Evolutionary conservation across 2,113 vertebrate species (phyloP).

Genomic region (Labeo catla): DNA sequence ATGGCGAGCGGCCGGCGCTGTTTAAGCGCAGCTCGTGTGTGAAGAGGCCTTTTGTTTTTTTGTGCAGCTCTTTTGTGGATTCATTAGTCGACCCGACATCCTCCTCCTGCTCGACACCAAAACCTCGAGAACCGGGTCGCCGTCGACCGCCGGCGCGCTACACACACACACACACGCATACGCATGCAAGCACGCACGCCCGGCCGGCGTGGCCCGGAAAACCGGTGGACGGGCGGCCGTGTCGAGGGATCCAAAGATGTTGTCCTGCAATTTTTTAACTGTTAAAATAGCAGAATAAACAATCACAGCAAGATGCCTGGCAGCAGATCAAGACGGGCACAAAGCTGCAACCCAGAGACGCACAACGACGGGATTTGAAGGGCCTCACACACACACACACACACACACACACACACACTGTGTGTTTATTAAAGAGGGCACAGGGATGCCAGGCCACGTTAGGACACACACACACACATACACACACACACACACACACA

Average conservation of each 20-base stretch:
- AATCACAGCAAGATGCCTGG: constrained; percentile 79
- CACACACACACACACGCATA: constrained; percentile 22
- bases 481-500: constrained; percentile 22
- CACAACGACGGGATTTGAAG: constrained; percentile 67
- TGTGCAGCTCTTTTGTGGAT: constrained; percentile 62
- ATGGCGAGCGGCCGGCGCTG: constrained; percentile 54
- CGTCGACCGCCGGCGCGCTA: neutral
- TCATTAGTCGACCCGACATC: constrained; percentile 58
- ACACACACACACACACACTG: constrained; percentile 62
- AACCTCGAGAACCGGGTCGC: constrained; percentile 15
- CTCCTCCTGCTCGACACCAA: neutral
- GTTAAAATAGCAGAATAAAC: constrained; percentile 72
- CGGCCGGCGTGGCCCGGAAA: neutral
- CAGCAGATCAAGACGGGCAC: constrained; percentile 77
- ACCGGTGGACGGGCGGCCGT: neutral
- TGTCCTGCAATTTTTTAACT: constrained; percentile 60
- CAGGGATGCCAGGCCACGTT: constrained; percentile 41
- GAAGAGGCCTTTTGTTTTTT: constrained; percentile 64
- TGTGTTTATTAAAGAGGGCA: constrained; percentile 59
- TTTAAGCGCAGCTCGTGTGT: constrained; percentile 51
- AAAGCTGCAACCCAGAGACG: constrained; percentile 71
- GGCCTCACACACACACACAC: constrained; percentile 68
- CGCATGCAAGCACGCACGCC: constrained; percentile 12
- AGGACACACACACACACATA: constrained; percentile 29
- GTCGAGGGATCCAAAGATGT: constrained; percentile 28